Percentiles rank a stretch among this genome's conserved stretches.
Evolutionary conservation across 2,113 vertebrate species (phyloP).

Genomic region (Brevimyrus niger): DNA sequence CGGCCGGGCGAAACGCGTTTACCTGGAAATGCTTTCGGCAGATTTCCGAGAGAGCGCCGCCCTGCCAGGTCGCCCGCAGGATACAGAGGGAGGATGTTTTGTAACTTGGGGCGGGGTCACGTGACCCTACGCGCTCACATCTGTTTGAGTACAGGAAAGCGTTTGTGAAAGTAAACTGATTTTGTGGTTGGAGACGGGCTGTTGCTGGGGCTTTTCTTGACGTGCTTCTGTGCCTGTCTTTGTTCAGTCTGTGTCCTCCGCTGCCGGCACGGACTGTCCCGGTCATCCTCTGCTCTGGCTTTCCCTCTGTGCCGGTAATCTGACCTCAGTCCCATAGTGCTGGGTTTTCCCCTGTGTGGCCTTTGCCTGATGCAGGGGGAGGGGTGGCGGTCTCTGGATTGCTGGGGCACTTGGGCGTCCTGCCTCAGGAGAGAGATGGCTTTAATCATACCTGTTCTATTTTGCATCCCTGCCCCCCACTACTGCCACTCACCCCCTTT

Average conservation of each 20-base stretch:
- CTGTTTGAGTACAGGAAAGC: not conserved
- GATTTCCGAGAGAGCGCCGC: not conserved
- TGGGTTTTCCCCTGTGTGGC: slow-evolving; percentile 47
- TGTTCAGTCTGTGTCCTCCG: slow-evolving; percentile 29
- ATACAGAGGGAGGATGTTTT: not conserved
- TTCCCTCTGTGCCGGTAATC: slow-evolving; percentile 38
- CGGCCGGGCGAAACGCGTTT: not conserved
- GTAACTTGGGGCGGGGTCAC: not conserved
- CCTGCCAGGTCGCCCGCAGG: not conserved
- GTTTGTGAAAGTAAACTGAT: not conserved
- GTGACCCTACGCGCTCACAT: not conserved
- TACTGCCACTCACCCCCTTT: not conserved
- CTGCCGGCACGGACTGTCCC: not conserved
- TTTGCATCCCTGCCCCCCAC: not conserved
- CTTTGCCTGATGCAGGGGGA: not conserved
- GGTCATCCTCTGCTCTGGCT: slow-evolving; percentile 24
- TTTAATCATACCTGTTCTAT: not conserved
- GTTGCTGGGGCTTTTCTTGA: not conserved
- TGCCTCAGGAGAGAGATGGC: not conserved
- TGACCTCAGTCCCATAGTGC: slow-evolving; percentile 36
- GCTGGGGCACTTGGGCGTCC: not conserved
- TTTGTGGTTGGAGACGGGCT: not conserved
- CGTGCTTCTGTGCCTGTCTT: not conserved
- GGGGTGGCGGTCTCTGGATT: not conserved
- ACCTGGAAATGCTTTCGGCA: not conserved